Conservation (phyloP, 2,113 vertebrate species). For the Saguinus midas region DNA sequence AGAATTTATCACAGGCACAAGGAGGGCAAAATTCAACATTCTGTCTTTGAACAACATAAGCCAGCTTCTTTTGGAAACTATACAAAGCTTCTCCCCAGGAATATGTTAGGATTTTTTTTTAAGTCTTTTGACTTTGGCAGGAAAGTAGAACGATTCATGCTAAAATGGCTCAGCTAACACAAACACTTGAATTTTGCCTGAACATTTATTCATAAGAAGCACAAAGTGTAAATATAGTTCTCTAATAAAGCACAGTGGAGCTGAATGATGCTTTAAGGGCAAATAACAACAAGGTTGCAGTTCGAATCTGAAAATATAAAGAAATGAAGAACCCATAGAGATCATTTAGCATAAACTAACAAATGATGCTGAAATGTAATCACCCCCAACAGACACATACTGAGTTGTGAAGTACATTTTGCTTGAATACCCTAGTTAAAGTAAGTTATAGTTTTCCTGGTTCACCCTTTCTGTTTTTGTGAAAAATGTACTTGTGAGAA, state of each 20-base stretch:
- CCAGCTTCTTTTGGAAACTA: slow-evolving; percentile 12
- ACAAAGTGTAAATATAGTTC: not conserved
- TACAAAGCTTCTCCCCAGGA: not conserved
- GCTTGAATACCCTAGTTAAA: not conserved
- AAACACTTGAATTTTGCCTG: slow-evolving; percentile 51
- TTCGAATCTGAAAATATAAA: not conserved
- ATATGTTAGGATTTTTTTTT: not conserved
- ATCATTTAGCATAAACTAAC: not conserved
- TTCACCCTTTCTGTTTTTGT: not conserved
- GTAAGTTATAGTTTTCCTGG: not conserved
- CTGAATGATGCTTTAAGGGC: not conserved
- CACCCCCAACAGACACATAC: not conserved
- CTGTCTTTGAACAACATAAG: slow-evolving; percentile 35
- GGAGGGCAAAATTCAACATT: not conserved
- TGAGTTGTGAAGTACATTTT: not conserved
- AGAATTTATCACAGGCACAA: slow-evolving; percentile 23
- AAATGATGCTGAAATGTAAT: not conserved
- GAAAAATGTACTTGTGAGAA: not conserved
- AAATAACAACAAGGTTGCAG: not conserved
- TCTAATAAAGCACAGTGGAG: not conserved
- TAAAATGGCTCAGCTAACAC: not conserved
- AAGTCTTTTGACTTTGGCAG: slow-evolving; percentile 33
- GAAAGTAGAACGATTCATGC: not conserved
- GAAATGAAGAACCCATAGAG: not conserved
- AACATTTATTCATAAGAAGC: not conserved